A percentile compares a stretch with the other conserved stretches of the same genome.
Evolutionary conservation across 37 sponge, comb jelly and placozoan species (phyloP).

Genomic region (Oscarella lobularis): DNA sequence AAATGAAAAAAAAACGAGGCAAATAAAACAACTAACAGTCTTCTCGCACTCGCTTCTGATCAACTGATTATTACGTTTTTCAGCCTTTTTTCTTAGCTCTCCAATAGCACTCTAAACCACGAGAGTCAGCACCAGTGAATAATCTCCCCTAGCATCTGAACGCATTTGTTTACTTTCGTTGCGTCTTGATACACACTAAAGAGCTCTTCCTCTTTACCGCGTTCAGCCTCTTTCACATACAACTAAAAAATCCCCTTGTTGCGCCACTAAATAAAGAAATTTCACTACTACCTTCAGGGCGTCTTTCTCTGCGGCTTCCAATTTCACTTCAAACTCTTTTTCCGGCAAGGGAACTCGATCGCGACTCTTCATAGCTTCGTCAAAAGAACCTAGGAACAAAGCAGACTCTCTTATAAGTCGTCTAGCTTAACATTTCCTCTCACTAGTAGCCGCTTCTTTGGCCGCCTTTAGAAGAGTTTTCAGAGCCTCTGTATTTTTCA

Average conservation of each 20-base stretch:
- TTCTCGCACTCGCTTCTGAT: neutral
- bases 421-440: neutral
- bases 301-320: neutral
- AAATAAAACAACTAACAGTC: neutral
- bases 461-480: constrained; percentile 24
- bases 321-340: neutral
- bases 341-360: neutral
- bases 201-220: too few relatives aligned
- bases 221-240: too few relatives aligned
- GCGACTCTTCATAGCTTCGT: too few relatives aligned
- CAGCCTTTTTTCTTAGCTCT: neutral
- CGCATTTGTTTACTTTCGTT: too few relatives aligned
- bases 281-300: too few relatives aligned
- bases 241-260: too few relatives aligned
- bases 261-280: too few relatives aligned
- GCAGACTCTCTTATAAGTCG: too few relatives aligned
- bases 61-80: neutral
- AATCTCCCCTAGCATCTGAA: too few relatives aligned
- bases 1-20: neutral
- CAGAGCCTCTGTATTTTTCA: constrained; percentile 49
- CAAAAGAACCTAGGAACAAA: too few relatives aligned
- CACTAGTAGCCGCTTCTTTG: constrained; percentile 38
- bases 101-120: neutral
- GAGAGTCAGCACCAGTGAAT: too few relatives aligned
- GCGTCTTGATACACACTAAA: too few relatives aligned